phyloP scores from a whole-genome alignment of 2,797 vertebrate genomes.

The Chelon labrosus region DNA sequence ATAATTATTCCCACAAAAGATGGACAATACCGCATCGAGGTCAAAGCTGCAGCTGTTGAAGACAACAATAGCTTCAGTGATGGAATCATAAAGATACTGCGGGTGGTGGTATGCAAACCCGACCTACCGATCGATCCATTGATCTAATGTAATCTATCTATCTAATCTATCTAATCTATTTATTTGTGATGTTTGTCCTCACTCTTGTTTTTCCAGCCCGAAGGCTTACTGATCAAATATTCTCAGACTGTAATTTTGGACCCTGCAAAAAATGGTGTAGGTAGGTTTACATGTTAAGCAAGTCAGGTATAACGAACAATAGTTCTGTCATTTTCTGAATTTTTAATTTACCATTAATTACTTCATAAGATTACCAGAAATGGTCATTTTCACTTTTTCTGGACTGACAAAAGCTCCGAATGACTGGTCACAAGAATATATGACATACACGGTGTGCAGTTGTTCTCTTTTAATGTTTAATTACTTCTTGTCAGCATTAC shows the following conservation, averaged over 20 bases:
- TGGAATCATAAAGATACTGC: constrained; percentile 84
- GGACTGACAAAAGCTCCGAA: too few relatives aligned
- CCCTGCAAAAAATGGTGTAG: constrained; percentile 61
- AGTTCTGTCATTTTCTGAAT: too few relatives aligned
- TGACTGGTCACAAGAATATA: too few relatives aligned
- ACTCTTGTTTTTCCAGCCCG: constrained; percentile 74
- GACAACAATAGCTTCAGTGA: constrained; percentile 57
- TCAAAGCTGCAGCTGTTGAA: constrained; percentile 81
- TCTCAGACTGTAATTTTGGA: constrained; percentile 74
- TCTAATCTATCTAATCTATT: too few relatives aligned
- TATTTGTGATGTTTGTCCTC: background rate
- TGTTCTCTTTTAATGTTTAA: too few relatives aligned
- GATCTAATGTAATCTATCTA: too few relatives aligned
- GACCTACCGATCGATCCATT: too few relatives aligned
- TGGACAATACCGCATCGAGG: constrained; percentile 80
- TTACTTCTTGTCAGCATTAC: too few relatives aligned
- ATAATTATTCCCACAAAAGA: constrained; percentile 84
- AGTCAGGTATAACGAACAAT: background rate
- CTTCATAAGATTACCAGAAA: too few relatives aligned
- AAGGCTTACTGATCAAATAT: constrained; percentile 81
- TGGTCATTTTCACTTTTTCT: too few relatives aligned
- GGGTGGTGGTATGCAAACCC: constrained; percentile 86
- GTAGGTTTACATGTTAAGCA: constrained; percentile 19
- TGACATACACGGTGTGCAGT: too few relatives aligned
- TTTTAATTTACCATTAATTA: too few relatives aligned